phyloP scores from a whole-genome alignment of 2,797 vertebrate species.

The Octomys mimax region DNA sequence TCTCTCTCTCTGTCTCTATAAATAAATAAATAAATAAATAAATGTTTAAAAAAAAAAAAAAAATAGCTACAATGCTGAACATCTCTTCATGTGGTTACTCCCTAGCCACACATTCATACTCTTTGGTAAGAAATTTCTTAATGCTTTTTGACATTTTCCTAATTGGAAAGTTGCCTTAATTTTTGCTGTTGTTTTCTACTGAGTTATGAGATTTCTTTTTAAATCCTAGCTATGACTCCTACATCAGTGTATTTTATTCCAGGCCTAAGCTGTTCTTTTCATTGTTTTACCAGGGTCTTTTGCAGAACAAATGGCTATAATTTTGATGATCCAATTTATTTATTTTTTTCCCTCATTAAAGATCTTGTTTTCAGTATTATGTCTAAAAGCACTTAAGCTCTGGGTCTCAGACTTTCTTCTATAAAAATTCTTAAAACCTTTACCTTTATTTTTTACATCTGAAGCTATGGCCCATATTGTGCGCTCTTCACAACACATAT shows the following conservation, averaged over 20 bases:
- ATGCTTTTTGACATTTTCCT: background rate
- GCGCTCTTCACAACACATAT: background rate
- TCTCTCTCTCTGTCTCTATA: no score
- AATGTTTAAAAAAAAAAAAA: no score
- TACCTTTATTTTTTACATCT: background rate
- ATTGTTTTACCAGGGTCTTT: background rate
- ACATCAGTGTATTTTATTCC: background rate
- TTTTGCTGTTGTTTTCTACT: background rate
- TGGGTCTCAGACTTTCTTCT: background rate
- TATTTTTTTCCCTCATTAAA: background rate
- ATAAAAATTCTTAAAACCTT: background rate
- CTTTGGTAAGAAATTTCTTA: background rate
- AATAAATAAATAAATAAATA: no score
- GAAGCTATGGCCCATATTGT: background rate
- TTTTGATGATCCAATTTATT: background rate
- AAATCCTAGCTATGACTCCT: background rate
- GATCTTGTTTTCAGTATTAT: background rate
- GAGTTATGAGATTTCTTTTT: background rate
- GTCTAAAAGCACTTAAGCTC: background rate
- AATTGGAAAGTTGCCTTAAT: background rate
- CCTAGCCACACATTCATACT: background rate
- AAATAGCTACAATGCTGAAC: background rate
- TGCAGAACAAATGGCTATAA: background rate
- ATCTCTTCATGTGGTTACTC: background rate
- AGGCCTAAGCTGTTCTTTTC: background rate